These are phyloP conservation scores for Timandra comae DNA, from an alignment of 2,888 invertebrate species.

Conservation along the genomic window DNA sequence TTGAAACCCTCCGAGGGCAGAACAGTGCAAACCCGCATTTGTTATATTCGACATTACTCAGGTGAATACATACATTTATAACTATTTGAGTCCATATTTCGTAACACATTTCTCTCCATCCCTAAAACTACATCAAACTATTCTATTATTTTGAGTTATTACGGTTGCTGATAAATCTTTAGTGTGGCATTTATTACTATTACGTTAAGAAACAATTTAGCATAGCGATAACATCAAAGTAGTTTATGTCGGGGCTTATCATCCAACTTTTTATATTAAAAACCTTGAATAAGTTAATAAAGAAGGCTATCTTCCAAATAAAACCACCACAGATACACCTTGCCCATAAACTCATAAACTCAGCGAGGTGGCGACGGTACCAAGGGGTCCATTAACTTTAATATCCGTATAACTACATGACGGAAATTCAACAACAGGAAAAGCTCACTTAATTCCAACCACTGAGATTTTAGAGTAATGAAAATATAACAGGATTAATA, in stretches of 20 bases:
- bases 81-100: too few species aligned
- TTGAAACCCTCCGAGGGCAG: conserved; percentile 51
- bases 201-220: too few species aligned
- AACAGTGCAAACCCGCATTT: conserved; percentile 38
- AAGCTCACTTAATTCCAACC: conserved; percentile 55
- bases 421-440: conserved; percentile 59
- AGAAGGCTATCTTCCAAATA: conserved; percentile 44
- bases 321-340: conserved; percentile 43
- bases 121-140: too few species aligned
- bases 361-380: conserved; percentile 42
- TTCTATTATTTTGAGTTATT: too few species aligned
- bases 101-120: too few species aligned
- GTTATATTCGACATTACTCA: conserved; percentile 13
- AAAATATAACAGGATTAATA: background rate
- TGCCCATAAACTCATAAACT: conserved; percentile 56
- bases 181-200: too few species aligned
- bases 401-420: conserved; percentile 61
- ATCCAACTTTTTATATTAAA: background rate
- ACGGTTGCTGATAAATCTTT: too few species aligned
- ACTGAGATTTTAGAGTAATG: conserved; percentile 1
- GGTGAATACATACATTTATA: conserved; percentile 4
- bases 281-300: conserved; percentile 23
- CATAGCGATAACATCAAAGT: too few species aligned
- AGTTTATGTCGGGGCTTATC: background rate
- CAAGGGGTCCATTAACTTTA: conserved; percentile 64